Evolutionary conservation across 2,113 vertebrate genomes (phyloP), one percentile per base, ranked within the genome.

Genomic region (Okapia johnstoni): DNA sequence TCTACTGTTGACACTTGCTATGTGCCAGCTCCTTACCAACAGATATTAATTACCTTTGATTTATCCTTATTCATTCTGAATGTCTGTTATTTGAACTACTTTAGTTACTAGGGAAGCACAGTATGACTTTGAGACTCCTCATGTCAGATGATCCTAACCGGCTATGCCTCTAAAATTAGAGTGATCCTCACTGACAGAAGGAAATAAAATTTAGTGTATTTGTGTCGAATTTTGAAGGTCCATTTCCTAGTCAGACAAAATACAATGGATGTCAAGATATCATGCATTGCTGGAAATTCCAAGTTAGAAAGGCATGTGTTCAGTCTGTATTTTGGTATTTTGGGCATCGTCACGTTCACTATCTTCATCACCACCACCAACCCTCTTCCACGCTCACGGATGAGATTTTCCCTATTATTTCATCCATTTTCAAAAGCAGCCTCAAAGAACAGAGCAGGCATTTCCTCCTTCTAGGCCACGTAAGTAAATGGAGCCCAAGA

Each of bases 41-140:
- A 57, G 96, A 90, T 94, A 98, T 66, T 93, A 95, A 96, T 93
- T 80, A 88, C 85, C 85, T 96, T 70, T 84, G 40, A 93, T 86
- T 70, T 81, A 95, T 28, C 81, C 33, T 63, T 94, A 88, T 77
- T 93, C 88, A 93, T 89, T 43, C n/a, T 84, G n/a, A 97, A 58
- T 92, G 25, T 89, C 94, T 96, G 93, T 79, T 96, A 96, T 88
- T 23, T 85, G 60, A 94, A 60, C 43, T 79, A 43, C 33, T 61
- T 84, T 28, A 92, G 60, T 89, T 90, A 90, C 40, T 87, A 54
- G 26, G 25, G 57, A 90, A 95, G 43, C 40, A 84, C 26, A 28
- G 30, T 25, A 36, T n/a, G 95, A 77, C 63, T 85, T 70, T 88
- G 46, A 94, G 23, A 92, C 52, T 89, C n/a, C 15, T 90, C 93